Evolutionary conservation across 1,140 invertebrate species (phyloP), one percentile per base, ranked within the genome.

Genomic region (Saccostrea echinata): DNA sequence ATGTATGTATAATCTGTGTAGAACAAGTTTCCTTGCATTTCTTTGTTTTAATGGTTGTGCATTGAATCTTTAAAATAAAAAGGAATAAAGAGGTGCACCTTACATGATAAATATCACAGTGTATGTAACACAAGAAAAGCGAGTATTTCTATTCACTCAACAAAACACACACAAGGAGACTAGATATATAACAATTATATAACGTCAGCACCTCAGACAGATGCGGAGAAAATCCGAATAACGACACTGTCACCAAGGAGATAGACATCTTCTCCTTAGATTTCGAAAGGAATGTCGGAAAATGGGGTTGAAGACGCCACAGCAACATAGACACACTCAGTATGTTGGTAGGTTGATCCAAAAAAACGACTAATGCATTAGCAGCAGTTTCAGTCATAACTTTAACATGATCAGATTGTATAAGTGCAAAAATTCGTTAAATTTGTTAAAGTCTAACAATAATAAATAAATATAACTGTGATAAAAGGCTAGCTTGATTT

Each of bases 201-300:
- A 76, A 76, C 68, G 33, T 33, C 68, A 76, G 68, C 68, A 76
- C 68, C 68, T 76, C 27, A 27, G 27, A 30, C 30, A 12, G 68
- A 76, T 76, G 68, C 68, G 11, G 13, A 30, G 27, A 16, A 33
- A 71, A 76, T 24, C 64, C 11, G 16, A 27, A 76, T 30, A 76
- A 30, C 68, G 68, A 76, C 68, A 76, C 68, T 30, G 24, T 76
- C 68, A 30, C 68, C 68, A 76, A 76, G 68, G 68, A 76, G 27
- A 68, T 27, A 6, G n/a, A 30, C n/a, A 0, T 43, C 27, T 30
- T 30, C 68, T 76, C 68, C 68, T 76, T 76, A 76, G 68, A 76
- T 24, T 76, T 76, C 68, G 68, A 76, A 76, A 76, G 68, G 68
- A 76, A 76, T 76, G 68, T 30, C 68, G 68, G 68, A 1, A 61